Evolutionary conservation across 2,888 invertebrate species (phyloP).

Genomic region (Brachypalpus laphriformis): DNA sequence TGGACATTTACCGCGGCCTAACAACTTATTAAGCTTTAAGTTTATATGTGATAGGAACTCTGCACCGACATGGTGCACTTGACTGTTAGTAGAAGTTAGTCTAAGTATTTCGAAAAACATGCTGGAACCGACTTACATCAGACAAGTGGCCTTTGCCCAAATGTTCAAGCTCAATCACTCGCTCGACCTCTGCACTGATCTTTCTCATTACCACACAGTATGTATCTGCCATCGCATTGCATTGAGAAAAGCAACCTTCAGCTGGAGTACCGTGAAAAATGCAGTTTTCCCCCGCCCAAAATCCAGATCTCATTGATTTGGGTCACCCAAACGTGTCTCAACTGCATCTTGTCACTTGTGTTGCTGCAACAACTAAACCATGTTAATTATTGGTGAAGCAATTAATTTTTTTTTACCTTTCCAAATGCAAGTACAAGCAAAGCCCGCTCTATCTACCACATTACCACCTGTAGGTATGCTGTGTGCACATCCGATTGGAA

Average conservation of each 20-base stretch:
- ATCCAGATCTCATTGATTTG: slow-evolving; percentile 49
- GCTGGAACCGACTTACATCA: too few relatives aligned
- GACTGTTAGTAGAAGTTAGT: too few relatives aligned
- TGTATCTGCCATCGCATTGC: neutral
- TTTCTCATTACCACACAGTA: neutral
- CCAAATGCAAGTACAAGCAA: slow-evolving; percentile 44
- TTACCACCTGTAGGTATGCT: neutral
- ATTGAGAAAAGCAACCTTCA: slow-evolving; percentile 25
- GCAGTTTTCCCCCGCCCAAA: slow-evolving; percentile 34
- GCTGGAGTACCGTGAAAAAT: neutral
- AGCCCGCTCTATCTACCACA: neutral
- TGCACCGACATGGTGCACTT: too few relatives aligned
- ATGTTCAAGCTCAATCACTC: neutral
- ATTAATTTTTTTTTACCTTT: slow-evolving; percentile 50
- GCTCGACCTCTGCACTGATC: neutral
- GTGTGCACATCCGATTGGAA: slow-evolving; percentile 47
- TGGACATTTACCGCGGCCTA: too few relatives aligned
- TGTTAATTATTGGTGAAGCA: slow-evolving; percentile 63
- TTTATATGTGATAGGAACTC: too few relatives aligned
- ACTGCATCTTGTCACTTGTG: slow-evolving; percentile 45
- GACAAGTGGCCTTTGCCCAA: neutral
- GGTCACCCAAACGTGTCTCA: slow-evolving; percentile 43
- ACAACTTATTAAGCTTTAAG: too few relatives aligned
- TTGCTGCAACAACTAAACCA: slow-evolving; percentile 50
- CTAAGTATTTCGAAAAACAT: too few relatives aligned